These are phyloP conservation scores for Champsocephalus esox DNA, from an alignment of 2,797 vertebrate species.

Conservation along the genomic window DNA sequence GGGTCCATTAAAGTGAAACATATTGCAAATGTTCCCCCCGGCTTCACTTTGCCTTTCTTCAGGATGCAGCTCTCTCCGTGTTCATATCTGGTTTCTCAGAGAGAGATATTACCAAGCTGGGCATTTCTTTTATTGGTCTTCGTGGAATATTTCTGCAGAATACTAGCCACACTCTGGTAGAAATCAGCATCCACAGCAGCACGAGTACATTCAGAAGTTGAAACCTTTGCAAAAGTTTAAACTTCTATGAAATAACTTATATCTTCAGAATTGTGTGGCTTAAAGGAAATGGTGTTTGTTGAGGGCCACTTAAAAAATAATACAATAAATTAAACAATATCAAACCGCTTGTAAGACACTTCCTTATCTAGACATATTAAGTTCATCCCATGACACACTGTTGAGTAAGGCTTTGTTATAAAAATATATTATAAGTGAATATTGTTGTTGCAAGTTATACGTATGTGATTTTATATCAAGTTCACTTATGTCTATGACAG, in stretches of 20 bases:
- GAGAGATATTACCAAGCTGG: background rate
- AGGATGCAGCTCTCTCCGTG: background rate
- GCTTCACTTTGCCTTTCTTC: background rate
- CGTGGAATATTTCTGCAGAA: background rate
- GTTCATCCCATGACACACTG: background rate
- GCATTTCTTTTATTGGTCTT: background rate
- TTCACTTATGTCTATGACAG: background rate
- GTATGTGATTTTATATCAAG: background rate
- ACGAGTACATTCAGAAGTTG: background rate
- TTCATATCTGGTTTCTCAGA: background rate
- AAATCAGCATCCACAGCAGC: background rate
- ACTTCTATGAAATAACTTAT: background rate
- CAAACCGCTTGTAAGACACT: background rate
- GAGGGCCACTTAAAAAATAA: background rate
- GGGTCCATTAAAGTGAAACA: conserved; percentile 13
- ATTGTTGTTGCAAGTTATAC: background rate
- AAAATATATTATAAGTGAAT: background rate
- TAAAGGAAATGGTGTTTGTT: background rate
- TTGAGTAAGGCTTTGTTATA: background rate
- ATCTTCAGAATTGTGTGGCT: background rate
- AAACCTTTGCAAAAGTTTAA: background rate
- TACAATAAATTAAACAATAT: background rate
- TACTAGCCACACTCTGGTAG: background rate
- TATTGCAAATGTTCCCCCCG: fast-evolving
- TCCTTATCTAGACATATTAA: background rate